phyloP scores from a whole-genome alignment of 2,888 invertebrate genomes.

The Hemithea aestivaria region DNA sequence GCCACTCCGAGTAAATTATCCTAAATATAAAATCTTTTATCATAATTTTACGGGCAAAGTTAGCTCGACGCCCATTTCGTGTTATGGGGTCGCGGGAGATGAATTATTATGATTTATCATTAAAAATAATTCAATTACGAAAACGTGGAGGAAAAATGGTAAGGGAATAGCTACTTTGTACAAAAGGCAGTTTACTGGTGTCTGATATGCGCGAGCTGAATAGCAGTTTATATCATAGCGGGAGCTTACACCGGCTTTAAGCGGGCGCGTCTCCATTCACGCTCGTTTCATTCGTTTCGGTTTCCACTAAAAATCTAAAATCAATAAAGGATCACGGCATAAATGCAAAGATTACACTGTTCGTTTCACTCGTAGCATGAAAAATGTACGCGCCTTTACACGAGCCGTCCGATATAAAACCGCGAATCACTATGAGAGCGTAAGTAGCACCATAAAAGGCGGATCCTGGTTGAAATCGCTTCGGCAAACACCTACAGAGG shows the following conservation, averaged over 20 bases:
- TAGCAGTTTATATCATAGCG: conserved; percentile 73
- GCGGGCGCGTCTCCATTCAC: conserved; percentile 74
- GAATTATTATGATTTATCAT: conserved; percentile 32
- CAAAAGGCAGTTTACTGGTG: conserved; percentile 49
- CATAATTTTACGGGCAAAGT: conserved; percentile 67
- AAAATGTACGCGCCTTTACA: conserved; percentile 74
- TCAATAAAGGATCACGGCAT: conserved; percentile 78
- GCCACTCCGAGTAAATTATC: conserved; percentile 59
- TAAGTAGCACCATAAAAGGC: conserved; percentile 76
- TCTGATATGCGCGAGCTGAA: conserved; percentile 63
- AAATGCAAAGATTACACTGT: conserved; percentile 78
- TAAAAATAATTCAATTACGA: conserved; percentile 42
- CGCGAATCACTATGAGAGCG: conserved; percentile 77
- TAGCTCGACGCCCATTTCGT: conserved; percentile 61
- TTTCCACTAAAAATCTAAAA: conserved; percentile 79
- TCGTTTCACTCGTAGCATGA: conserved; percentile 68
- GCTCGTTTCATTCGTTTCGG: conserved; percentile 73
- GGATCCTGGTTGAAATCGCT: conserved; percentile 73
- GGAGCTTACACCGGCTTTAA: conserved; percentile 72
- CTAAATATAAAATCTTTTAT: conserved; percentile 70
- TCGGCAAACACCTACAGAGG: conserved; percentile 78
- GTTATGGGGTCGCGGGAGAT: conserved; percentile 53
- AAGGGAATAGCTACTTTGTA: conserved; percentile 26
- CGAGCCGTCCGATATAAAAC: conserved; percentile 77
- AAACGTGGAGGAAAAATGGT: conserved; percentile 25